Percentiles rank a stretch among this genome's conserved stretches.
Evolutionary conservation across 2,113 vertebrate species (phyloP).

Genomic region (Tenebrosternarchus preto): DNA sequence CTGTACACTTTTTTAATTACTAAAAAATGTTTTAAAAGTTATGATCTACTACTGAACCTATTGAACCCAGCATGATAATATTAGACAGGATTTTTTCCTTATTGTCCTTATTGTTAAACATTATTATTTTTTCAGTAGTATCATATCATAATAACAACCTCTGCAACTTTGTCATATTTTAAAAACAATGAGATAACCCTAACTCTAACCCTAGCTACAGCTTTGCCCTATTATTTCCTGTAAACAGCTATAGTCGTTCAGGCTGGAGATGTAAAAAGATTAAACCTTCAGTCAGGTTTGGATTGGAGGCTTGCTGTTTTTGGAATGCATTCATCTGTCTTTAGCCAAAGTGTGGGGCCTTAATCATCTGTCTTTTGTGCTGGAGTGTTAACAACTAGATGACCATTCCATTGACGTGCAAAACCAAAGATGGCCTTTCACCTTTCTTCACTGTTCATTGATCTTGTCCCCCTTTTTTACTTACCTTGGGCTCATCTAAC

Average conservation of each 20-base stretch:
- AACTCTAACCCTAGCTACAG: too few species aligned
- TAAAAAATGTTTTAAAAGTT: not conserved
- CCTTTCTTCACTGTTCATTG: conserved; percentile 14
- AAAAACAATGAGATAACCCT: not conserved
- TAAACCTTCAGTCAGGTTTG: conserved; percentile 42
- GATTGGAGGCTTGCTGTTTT: conserved; percentile 33
- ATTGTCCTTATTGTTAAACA: not conserved
- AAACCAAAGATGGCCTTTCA: conserved; percentile 18
- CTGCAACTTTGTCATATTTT: not conserved
- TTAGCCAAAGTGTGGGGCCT: conserved; percentile 4
- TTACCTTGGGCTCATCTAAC: not conserved
- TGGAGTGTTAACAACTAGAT: conserved; percentile 40
- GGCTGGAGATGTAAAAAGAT: conserved; percentile 42
- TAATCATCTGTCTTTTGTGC: conserved; percentile 29
- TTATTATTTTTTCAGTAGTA: too few species aligned
- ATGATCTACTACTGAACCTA: not conserved
- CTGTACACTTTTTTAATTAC: not conserved
- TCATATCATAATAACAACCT: not conserved
- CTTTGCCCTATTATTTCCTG: conserved; percentile 17
- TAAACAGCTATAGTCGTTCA: conserved; percentile 3
- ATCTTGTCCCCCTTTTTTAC: not conserved
- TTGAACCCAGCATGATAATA: not conserved
- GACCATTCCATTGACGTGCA: conserved; percentile 37
- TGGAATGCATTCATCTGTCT: conserved; percentile 43
- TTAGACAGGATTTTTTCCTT: not conserved